Evolutionary conservation across 2,797 vertebrate species (phyloP), one percentile per base, ranked within the genome.

Genomic region (Lates japonicus): DNA sequence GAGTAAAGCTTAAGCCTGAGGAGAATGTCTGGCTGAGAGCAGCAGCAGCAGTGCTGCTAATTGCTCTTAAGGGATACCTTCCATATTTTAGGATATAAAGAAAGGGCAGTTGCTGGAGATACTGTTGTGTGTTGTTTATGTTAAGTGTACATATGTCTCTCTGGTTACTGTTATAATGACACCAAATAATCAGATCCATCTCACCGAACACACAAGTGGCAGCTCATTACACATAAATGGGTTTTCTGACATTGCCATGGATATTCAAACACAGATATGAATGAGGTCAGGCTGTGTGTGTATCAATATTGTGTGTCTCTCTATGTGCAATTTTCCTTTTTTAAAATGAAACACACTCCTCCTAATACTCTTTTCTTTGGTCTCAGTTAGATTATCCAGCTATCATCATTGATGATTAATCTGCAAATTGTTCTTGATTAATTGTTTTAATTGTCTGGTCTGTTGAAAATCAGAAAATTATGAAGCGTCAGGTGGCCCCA

Each of bases 1-100:
- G 93, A 93, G n/a, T n/a, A n/a, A n/a, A n/a, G n/a, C n/a, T 93
- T 93, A 90, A 84, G 83, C 64, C 55, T 59, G 77, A 88, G 90
- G 93, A 93, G 52, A 25, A 13, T 2, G 41, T 86, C 91, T 92
- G 92, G 92, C 92, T 92, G 73, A 72, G 84, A 79, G 52, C 46
- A 67, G 60, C 78, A 80, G 74, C 49, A 44, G 81, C 59, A 17
- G 51, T n/a, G 66, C 70, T 67, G 80, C 88, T 89, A 87, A 92
- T 88, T 82, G 83, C 76, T 76, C 74, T 74, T 62, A 78, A 74
- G 82, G 55, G 52, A 65, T n/a, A 41, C 46, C 51, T 78, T 72
- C n/a, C n/a, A n/a, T 54, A 52, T 52, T 83, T 79, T 72, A 29
- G 63, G 49, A 69, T 68, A 25, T 35, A 51, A 68, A 61, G 41